These are phyloP conservation scores for Psophia crepitans DNA, from an alignment of 2,113 vertebrate species.

Conservation along the genomic window DNA sequence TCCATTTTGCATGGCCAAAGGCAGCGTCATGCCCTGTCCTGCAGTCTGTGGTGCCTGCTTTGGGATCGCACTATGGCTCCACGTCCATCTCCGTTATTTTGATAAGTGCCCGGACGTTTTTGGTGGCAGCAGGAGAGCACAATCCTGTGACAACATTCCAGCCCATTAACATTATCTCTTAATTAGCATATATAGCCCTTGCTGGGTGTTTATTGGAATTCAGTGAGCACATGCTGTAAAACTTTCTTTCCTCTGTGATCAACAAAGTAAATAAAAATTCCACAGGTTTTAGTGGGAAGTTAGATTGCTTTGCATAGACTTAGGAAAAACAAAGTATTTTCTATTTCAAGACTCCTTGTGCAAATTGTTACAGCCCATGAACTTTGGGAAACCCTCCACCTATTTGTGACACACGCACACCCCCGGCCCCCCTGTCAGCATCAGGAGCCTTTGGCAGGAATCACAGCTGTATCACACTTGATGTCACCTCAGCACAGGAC, in stretches of 20 bases:
- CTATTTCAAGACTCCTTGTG: background rate
- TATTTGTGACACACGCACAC: background rate
- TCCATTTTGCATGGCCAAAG: accelerated
- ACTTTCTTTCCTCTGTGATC: background rate
- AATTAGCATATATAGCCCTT: conserved; percentile 31
- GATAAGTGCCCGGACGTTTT: background rate
- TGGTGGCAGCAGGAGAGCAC: background rate
- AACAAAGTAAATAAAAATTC: background rate
- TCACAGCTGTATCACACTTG: background rate
- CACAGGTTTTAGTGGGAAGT: background rate
- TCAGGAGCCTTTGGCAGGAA: background rate
- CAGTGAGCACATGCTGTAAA: background rate
- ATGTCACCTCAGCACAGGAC: background rate
- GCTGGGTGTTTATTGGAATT: background rate
- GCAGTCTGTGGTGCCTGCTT: background rate
- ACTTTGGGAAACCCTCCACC: background rate
- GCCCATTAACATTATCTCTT: conserved; percentile 15
- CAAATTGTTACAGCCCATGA: background rate
- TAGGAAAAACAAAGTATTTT: background rate
- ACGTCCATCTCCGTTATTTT: background rate
- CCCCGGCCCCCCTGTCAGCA: background rate
- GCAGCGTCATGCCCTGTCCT: accelerated
- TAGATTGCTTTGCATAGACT: background rate
- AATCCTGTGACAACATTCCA: conserved; percentile 4
- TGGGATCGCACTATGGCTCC: background rate